phyloP scores from a whole-genome alignment of 1,140 invertebrate species.

The Panonychus citri region DNA sequence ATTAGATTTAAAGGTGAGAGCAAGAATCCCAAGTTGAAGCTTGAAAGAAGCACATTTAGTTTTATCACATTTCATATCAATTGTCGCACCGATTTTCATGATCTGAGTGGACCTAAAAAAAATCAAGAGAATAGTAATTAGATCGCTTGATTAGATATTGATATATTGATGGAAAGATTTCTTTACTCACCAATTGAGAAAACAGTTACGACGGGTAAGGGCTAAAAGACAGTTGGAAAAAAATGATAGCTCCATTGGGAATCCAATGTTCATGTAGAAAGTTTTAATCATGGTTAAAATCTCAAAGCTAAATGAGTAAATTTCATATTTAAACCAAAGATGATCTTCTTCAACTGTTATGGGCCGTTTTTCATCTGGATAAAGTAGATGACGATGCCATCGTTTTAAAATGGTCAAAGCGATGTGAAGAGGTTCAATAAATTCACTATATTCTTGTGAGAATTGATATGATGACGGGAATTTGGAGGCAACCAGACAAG shows the following conservation, averaged over 20 bases:
- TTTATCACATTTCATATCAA: too few species aligned
- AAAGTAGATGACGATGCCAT: not conserved
- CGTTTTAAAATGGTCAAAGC: conserved; percentile 2
- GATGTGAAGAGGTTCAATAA: conserved; percentile 5
- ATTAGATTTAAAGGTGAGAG: too few species aligned
- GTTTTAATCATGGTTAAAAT: not conserved
- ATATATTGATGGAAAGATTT: too few species aligned
- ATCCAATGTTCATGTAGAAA: conserved; percentile 1
- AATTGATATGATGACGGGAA: conserved; percentile 3
- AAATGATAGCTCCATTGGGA: not conserved
- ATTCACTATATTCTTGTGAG: not conserved
- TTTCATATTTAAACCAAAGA: conserved; percentile 2
- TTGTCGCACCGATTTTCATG: too few species aligned
- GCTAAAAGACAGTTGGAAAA: not conserved
- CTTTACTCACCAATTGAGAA: conserved; percentile 3
- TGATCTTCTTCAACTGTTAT: not conserved
- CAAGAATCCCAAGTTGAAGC: too few species aligned
- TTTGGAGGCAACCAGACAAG: conserved; percentile 1
- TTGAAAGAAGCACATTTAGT: too few species aligned
- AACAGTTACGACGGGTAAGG: not conserved
- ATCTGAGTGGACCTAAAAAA: not conserved
- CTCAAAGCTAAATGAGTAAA: not conserved
- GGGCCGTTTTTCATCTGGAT: not conserved
- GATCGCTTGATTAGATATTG: too few species aligned
- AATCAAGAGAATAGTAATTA: too few species aligned